Evolutionary conservation across 2,113 vertebrate species (phyloP).

Genomic region (Ammodytes dubius): DNA sequence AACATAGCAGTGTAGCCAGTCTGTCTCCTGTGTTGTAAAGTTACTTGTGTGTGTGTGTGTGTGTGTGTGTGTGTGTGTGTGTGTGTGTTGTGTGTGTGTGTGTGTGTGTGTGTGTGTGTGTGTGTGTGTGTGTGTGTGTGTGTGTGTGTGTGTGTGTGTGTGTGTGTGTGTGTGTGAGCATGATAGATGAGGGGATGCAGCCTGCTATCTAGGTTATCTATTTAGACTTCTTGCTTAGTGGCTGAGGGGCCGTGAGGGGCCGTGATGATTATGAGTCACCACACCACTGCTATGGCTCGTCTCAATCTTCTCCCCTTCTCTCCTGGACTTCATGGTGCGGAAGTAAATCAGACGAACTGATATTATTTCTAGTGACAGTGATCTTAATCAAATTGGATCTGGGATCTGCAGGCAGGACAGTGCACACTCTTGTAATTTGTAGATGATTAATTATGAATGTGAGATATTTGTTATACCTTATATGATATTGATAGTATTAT

Average conservation of each 20-base stretch:
- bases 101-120: neutral
- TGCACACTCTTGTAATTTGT: neutral
- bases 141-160: neutral
- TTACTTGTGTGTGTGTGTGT: conserved; percentile 17
- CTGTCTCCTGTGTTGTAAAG: conserved; percentile 14
- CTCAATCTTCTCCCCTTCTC: conserved; percentile 10
- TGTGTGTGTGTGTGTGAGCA: conserved; percentile 11
- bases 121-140: neutral
- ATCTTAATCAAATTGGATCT: neutral
- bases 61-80: neutral
- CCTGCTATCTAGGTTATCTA: conserved; percentile 54
- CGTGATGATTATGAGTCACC: conserved; percentile 40
- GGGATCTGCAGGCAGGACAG: neutral
- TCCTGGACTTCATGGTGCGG: neutral
- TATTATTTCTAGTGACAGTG: neutral
- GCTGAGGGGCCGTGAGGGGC: conserved; percentile 16
- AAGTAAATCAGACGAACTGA: neutral
- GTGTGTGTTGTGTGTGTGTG: neutral
- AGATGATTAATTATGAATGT: neutral
- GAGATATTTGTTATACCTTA: neutral
- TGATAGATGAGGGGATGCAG: conserved; percentile 36
- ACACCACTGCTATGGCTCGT: neutral
- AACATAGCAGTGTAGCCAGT: conserved; percentile 2
- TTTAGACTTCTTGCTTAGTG: conserved; percentile 42
- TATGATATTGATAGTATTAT: neutral